Evolutionary conservation across 2,888 invertebrate genomes (phyloP).

Genomic region (Galerucella calmariensis): DNA sequence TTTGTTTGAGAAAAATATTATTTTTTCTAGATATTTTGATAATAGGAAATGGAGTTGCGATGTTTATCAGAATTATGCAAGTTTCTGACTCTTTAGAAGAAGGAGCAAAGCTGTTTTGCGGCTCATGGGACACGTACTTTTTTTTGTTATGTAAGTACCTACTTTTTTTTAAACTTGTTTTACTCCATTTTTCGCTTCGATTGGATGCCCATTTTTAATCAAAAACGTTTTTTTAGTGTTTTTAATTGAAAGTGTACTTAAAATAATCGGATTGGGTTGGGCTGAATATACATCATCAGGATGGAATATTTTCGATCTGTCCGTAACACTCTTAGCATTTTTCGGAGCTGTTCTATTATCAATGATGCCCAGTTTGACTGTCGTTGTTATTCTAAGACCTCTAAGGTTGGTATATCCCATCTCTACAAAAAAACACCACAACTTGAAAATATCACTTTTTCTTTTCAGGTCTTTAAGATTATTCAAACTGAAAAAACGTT

Average conservation of each 20-base stretch:
- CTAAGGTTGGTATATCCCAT: constrained; percentile 64
- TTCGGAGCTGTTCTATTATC: constrained; percentile 75
- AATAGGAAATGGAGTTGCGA: constrained; percentile 78
- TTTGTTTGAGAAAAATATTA: not conserved
- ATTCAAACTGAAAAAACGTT: constrained; percentile 82
- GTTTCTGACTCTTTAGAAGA: constrained; percentile 71
- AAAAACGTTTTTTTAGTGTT: constrained; percentile 73
- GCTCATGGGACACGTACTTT: constrained; percentile 81
- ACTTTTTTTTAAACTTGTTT: not conserved
- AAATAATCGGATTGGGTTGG: constrained; percentile 79
- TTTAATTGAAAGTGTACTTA: constrained; percentile 77
- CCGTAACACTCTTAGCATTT: constrained; percentile 75
- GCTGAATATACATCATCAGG: constrained; percentile 80
- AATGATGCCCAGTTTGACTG: constrained; percentile 75
- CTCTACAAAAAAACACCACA: constrained; percentile 23
- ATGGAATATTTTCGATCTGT: constrained; percentile 86
- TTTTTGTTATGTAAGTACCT: constrained; percentile 75
- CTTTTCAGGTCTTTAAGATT: constrained; percentile 69
- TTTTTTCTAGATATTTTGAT: constrained; percentile 75
- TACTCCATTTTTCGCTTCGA: not conserved
- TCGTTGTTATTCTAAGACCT: constrained; percentile 79
- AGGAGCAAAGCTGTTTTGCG: constrained; percentile 74
- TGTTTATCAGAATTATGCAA: constrained; percentile 77
- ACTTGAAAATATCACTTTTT: not conserved
- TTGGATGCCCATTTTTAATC: not conserved